Evolutionary conservation across 2,113 vertebrate genomes (phyloP), one percentile per base, ranked within the genome.

Genomic region (Rissa tridactyla): DNA sequence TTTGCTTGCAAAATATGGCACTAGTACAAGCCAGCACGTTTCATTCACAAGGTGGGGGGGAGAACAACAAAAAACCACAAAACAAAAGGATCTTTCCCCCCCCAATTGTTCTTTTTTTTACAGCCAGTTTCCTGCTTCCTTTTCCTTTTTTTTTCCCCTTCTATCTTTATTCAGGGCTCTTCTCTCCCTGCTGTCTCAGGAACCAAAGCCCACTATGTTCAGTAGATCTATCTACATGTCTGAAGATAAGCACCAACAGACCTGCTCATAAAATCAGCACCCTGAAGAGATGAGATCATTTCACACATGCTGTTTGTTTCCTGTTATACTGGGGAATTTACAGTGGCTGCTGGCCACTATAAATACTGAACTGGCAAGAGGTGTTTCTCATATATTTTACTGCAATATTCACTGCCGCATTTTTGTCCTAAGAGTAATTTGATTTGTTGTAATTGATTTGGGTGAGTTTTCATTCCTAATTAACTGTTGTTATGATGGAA

Each of bases 301-400:
- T 94, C 64, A 92, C 76, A 94, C 58, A 3, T 88, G 88, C 69
- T 93, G 60, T 90, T 97, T 96, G 76, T 90, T 94, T 96, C 92
- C 79, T 93, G 55, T 71, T 86, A 26, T 55, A 47, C 68, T 51
- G 32, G 11, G 47, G 72, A 75, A 90, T 96, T 96, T 93, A 92
- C 87, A 76, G 87, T 84, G 86, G 92, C 73, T 94, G 83, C 92
- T 94, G 83, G 88, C 88, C 91, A 86, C 68, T 84, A 88, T 94
- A 96, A 96, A 95, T 94, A 95, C 81, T 80, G 40, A 94, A 76
- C 60, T 52, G 38, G 70, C 75, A 87, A 80, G 92, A 92, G 40
- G 69, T 57, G 27, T 87, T 96, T 86, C 79, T 91, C 36, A 21
- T 82, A 70, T 79, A 79, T 89, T 94, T 96, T 80, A 80, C 58